Evolutionary conservation across 2,888 invertebrate genomes (phyloP).

Genomic region (Tiphia femorata): DNA sequence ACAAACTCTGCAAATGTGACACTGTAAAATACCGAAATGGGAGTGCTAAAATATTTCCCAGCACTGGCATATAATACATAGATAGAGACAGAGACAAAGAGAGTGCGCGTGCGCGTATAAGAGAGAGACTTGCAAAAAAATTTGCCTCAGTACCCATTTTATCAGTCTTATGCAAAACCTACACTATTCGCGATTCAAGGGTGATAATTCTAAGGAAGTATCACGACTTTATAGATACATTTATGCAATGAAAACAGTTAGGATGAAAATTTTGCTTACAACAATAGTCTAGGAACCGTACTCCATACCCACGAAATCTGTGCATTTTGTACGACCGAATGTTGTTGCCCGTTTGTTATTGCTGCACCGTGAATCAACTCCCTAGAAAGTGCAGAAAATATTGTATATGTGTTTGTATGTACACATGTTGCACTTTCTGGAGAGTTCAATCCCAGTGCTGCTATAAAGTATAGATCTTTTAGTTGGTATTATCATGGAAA

Average conservation of each 20-base stretch:
- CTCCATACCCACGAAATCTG: background rate
- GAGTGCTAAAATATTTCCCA: no score
- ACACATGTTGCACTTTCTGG: no score
- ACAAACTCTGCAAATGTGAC: no score
- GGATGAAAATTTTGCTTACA: background rate
- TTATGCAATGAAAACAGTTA: background rate
- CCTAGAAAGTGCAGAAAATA: no score
- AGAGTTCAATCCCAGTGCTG: no score
- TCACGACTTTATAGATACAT: slow-evolving; percentile 20
- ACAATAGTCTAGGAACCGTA: background rate
- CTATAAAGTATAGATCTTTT: no score
- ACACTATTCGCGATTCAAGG: slow-evolving; percentile 12
- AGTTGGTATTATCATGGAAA: no score
- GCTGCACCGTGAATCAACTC: no score
- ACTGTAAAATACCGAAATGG: no score
- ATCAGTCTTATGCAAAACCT: slow-evolving; percentile 41
- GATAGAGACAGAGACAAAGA: slow-evolving; percentile 1
- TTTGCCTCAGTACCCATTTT: slow-evolving; percentile 30
- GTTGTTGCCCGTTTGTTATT: no score
- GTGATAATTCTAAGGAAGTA: slow-evolving; percentile 25
- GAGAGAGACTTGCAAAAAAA: slow-evolving; percentile 1
- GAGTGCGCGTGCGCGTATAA: slow-evolving; percentile 1
- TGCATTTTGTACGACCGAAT: no score
- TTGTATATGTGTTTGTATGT: no score
- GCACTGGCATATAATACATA: background rate